phyloP scores from a whole-genome alignment of 2,797 vertebrate genomes.

The Triplophysa yarkandensis region DNA sequence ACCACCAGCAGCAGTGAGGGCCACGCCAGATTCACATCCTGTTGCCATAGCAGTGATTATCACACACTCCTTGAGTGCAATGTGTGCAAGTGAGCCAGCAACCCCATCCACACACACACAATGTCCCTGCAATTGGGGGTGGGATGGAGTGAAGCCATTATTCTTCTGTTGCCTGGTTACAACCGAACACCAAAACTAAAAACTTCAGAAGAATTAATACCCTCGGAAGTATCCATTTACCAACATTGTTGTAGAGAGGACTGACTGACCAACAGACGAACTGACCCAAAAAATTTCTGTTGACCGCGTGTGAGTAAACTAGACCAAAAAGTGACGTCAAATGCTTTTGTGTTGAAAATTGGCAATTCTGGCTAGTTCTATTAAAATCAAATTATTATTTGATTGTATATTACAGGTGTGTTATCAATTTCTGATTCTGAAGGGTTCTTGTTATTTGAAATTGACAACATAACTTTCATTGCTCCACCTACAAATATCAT shows the following conservation, averaged over 20 bases:
- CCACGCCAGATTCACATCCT: slow-evolving; percentile 21
- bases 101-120: background rate
- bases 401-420: no score
- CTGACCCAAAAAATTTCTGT: background rate
- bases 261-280: no score
- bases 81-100: slow-evolving; percentile 25
- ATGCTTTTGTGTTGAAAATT: no score
- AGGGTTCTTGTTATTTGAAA: no score
- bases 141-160: slow-evolving; percentile 41
- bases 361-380: no score
- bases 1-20: background rate
- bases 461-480: no score
- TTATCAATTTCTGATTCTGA: no score
- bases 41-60: slow-evolving; percentile 44
- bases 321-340: background rate
- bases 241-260: background rate
- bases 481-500: no score
- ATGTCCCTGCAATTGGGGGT: background rate
- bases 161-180: slow-evolving; percentile 39
- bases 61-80: slow-evolving; percentile 37
- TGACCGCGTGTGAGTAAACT: no score
- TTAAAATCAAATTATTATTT: no score
- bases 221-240: slow-evolving; percentile 27
- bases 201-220: slow-evolving; percentile 34
- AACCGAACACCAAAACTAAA: slow-evolving; percentile 28